A percentile compares a stretch with the other conserved stretches of the same genome.
Conservation (phyloP, 1,140 invertebrate genomes). For the Papilio polyxenes region DNA sequence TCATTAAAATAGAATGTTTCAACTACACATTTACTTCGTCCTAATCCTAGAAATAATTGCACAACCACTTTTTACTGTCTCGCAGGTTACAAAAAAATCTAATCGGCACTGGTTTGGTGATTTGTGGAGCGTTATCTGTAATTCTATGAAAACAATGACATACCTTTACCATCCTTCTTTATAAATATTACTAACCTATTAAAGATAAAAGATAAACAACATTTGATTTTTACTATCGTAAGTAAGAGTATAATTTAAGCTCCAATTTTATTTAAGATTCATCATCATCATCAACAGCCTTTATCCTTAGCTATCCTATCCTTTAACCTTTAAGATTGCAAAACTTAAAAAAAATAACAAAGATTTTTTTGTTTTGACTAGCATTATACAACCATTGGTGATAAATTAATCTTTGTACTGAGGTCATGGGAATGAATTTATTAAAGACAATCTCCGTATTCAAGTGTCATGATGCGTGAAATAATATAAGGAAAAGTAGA, state of each 20-base stretch:
- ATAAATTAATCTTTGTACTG: not conserved
- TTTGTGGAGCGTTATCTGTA: not conserved
- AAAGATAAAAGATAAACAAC: too few relatives aligned
- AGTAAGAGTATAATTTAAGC: not conserved
- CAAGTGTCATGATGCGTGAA: not conserved
- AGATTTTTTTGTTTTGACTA: not conserved
- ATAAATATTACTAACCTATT: too few relatives aligned
- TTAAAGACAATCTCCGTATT: conserved; percentile 3
- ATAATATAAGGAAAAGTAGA: not conserved
- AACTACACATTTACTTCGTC: conserved; percentile 4
- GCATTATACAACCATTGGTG: not conserved
- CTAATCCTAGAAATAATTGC: not conserved
- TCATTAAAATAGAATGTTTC: not conserved
- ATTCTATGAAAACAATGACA: not conserved
- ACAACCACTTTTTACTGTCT: not conserved
- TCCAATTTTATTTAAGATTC: too few relatives aligned
- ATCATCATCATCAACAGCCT: too few relatives aligned
- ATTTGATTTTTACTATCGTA: too few relatives aligned
- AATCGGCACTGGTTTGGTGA: too few relatives aligned
- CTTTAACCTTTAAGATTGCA: too few relatives aligned
- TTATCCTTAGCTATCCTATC: too few relatives aligned
- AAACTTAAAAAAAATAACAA: not conserved
- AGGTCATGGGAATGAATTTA: conserved; percentile 8
- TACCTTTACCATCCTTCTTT: too few relatives aligned
- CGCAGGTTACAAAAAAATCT: not conserved